Evolutionary conservation across 2,797 vertebrate genomes (phyloP).

Genomic region (Enteromius afrohamiltoni): DNA sequence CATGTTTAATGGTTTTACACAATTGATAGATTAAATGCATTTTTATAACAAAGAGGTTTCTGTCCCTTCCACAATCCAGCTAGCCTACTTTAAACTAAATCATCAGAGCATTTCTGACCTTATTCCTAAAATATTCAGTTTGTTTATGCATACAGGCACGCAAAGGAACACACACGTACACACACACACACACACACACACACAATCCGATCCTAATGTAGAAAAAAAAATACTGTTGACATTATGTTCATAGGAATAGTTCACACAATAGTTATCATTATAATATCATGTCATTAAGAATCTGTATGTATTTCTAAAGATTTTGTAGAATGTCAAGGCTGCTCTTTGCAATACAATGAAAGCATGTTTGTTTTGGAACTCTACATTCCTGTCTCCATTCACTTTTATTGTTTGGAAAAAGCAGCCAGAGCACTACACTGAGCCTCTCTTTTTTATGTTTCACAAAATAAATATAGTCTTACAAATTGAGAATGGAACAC

Average conservation of each 20-base stretch:
- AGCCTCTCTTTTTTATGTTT: not conserved
- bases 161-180: not conserved
- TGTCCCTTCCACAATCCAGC: constrained; percentile 24
- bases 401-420: not conserved
- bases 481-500: not conserved
- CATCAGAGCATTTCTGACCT: constrained; percentile 61
- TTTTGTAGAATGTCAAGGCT: not conserved
- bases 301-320: not conserved
- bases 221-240: not conserved
- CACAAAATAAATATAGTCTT: not conserved
- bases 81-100: constrained; percentile 59
- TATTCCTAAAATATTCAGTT: constrained; percentile 51
- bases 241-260: not conserved
- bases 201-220: not conserved
- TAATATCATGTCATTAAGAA: not conserved
- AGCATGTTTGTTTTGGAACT: not conserved
- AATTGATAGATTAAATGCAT: constrained; percentile 9
- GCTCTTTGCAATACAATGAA: not conserved
- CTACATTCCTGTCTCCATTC: not conserved
- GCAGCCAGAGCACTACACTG: not conserved
- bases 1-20: not conserved
- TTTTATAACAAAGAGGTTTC: constrained; percentile 19
- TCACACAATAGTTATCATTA: not conserved
- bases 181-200: not conserved
- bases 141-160: constrained; percentile 23